Conservation (phyloP, 2,888 invertebrate species). For the Mesorhabditis sp. region DNA sequence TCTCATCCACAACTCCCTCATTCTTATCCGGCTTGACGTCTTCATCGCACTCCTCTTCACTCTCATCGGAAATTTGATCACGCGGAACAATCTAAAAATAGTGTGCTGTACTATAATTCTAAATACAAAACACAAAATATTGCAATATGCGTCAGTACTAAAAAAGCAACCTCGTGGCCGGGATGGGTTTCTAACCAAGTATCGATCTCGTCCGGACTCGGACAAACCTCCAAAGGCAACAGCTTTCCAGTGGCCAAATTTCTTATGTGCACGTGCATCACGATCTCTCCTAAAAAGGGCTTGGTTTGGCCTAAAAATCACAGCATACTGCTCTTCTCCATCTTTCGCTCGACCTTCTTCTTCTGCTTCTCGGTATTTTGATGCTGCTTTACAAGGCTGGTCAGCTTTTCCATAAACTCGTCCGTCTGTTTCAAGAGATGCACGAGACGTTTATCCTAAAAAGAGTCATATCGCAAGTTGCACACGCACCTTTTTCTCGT, state of each 20-base stretch:
- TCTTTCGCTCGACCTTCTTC: constrained; percentile 45
- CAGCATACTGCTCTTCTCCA: constrained; percentile 18
- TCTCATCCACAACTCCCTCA: constrained; percentile 24
- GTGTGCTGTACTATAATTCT: background rate
- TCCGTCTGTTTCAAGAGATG: constrained; percentile 96
- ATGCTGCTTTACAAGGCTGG: constrained; percentile 89
- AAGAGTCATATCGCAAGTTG: background rate
- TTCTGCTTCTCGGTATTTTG: constrained; percentile 40
- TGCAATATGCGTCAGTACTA: no score
- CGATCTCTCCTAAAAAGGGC: background rate
- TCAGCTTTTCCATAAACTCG: constrained; percentile 92
- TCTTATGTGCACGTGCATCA: constrained; percentile 68
- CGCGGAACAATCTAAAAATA: background rate
- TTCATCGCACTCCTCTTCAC: background rate
- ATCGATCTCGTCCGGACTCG: constrained; percentile 77
- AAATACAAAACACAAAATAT: no score
- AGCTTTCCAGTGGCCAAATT: constrained; percentile 77
- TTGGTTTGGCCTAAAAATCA: background rate
- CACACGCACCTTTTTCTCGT: constrained; percentile 82
- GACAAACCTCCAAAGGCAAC: constrained; percentile 78
- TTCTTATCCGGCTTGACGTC: constrained; percentile 61
- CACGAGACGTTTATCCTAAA: constrained; percentile 84
- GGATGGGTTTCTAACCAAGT: constrained; percentile 85
- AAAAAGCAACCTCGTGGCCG: constrained; percentile 66
- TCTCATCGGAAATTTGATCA: background rate